These are phyloP conservation scores for Pelosia muscerda DNA, from an alignment of 2,888 invertebrate species.

Conservation along the genomic window DNA sequence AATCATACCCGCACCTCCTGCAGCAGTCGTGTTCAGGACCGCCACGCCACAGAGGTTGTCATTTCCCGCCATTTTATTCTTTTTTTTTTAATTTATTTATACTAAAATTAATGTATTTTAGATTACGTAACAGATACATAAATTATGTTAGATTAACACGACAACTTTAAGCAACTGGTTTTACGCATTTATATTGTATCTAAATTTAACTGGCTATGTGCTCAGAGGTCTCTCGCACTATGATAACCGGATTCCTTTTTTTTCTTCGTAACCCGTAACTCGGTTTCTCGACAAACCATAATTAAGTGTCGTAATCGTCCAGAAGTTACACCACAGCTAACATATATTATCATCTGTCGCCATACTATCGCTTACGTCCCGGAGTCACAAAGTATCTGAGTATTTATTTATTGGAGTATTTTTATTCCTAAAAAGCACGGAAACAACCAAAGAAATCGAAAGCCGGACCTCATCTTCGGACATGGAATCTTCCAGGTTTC, in stretches of 20 bases:
- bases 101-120: background rate
- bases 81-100: background rate
- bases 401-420: too few species aligned
- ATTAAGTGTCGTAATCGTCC: background rate
- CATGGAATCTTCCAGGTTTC: too few species aligned
- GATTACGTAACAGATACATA: background rate
- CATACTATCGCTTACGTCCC: background rate
- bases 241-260: background rate
- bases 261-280: background rate
- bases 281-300: too few species aligned
- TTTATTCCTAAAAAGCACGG: too few species aligned
- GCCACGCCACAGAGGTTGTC: too few species aligned
- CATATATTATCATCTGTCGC: background rate
- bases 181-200: background rate
- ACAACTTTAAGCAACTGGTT: background rate
- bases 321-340: background rate
- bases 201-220: background rate
- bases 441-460: too few species aligned
- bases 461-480: too few species aligned
- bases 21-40: too few species aligned
- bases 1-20: too few species aligned
- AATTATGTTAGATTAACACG: background rate
- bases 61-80: too few species aligned
- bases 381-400: background rate
- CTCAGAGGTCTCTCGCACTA: conserved; percentile 2